phyloP scores from a whole-genome alignment of 2,888 invertebrate genomes.

The Erebia palarica region DNA sequence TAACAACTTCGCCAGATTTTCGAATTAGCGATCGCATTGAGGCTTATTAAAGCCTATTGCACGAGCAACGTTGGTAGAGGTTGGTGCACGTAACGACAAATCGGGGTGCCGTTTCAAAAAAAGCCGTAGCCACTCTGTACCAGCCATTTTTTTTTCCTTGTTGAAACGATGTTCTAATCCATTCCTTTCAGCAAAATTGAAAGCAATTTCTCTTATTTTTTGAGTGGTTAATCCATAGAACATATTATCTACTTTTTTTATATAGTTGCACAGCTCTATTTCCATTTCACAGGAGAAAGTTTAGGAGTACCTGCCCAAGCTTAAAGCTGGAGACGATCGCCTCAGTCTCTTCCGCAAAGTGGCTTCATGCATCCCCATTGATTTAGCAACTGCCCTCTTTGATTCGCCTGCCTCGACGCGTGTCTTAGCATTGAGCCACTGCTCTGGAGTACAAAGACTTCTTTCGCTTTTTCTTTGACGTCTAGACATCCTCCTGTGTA shows the following conservation, averaged over 20 bases:
- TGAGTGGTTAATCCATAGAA: conserved; percentile 5
- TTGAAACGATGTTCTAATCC: conserved; percentile 5
- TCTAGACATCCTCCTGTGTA: neutral
- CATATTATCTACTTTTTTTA: neutral
- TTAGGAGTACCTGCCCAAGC: neutral
- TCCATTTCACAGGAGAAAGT: neutral
- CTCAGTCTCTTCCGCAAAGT: neutral
- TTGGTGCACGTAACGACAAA: conserved; percentile 4
- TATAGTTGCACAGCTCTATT: neutral
- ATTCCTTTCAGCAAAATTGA: conserved; percentile 27
- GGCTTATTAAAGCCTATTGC: conserved; percentile 11
- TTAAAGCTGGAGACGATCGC: neutral
- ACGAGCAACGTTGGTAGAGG: conserved; percentile 11
- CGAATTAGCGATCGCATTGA: conserved; percentile 1
- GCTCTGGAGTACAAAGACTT: neutral
- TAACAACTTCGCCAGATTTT: neutral
- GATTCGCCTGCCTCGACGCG: neutral
- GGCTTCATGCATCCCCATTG: neutral
- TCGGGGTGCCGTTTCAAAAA: conserved; percentile 9
- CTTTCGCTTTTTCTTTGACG: neutral
- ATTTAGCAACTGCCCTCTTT: neutral
- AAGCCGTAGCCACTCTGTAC: conserved; percentile 12
- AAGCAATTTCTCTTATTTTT: neutral
- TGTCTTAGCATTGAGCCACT: neutral
- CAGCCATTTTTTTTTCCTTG: conserved; percentile 13